Conservation (phyloP, 2,888 invertebrate genomes). For the Notocelia uddmanniana region DNA sequence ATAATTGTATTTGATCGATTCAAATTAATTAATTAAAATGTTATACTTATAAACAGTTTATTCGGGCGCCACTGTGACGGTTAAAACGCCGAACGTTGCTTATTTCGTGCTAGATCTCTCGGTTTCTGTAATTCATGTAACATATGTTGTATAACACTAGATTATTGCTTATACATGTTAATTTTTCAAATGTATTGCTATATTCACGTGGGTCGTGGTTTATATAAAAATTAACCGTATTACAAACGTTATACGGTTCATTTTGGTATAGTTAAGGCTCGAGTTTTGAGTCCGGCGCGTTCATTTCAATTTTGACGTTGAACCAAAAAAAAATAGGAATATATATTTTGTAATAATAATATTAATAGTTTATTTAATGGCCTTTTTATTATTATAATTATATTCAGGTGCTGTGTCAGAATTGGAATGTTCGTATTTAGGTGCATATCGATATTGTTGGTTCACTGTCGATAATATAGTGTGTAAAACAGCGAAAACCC, state of each 20-base stretch:
- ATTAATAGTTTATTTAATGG: conserved; percentile 42
- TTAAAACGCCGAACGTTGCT: conserved; percentile 58
- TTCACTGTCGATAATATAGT: conserved; percentile 25
- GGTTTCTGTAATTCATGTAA: conserved; percentile 64
- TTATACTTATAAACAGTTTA: too few species aligned
- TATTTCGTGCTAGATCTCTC: conserved; percentile 63
- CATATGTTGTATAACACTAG: conserved; percentile 67
- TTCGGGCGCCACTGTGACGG: not conserved
- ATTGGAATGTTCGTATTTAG: conserved; percentile 9
- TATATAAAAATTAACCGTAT: conserved; percentile 30
- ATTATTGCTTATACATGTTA: conserved; percentile 64
- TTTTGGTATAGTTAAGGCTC: conserved; percentile 31
- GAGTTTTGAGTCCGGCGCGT: conserved; percentile 15
- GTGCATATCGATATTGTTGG: conserved; percentile 34
- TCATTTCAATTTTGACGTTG: conserved; percentile 19
- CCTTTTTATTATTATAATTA: conserved; percentile 40
- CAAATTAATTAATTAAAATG: too few species aligned
- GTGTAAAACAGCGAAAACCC: too few species aligned
- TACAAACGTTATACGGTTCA: conserved; percentile 11
- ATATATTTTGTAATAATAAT: conserved; percentile 43
- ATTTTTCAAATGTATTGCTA: conserved; percentile 49
- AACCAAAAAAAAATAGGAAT: conserved; percentile 28
- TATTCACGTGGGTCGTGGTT: conserved; percentile 31
- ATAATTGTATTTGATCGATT: too few species aligned
- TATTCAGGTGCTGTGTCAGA: conserved; percentile 25